Percentiles rank a stretch among this genome's conserved stretches.
Conservation (phyloP, 2,797 vertebrate genomes). For the Enteromius treurensis region DNA sequence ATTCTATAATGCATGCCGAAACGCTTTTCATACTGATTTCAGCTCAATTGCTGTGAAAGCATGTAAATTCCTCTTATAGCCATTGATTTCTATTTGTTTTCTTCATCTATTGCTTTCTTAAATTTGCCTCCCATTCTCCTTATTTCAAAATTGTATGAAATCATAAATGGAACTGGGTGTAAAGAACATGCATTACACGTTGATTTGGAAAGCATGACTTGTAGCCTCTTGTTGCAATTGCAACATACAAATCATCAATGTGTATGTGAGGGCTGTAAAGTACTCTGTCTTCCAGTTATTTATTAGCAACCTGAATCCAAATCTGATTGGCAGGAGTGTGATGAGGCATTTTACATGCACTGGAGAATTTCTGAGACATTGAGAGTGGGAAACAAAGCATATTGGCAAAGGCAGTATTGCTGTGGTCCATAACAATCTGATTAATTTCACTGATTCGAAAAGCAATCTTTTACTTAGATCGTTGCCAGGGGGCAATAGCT, state of each 20-base stretch:
- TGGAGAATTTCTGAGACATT: neutral
- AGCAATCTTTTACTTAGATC: neutral
- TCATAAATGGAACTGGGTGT: neutral
- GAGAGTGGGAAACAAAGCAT: neutral
- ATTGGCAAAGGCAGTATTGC: neutral
- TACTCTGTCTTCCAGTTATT: neutral
- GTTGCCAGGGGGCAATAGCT: neutral
- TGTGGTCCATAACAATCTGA: neutral
- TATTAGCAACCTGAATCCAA: neutral
- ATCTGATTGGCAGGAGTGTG: constrained; percentile 13
- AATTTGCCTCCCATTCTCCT: neutral
- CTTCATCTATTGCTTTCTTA: neutral
- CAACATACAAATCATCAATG: neutral
- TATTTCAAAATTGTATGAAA: neutral
- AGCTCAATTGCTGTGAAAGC: neutral
- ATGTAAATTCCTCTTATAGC: neutral
- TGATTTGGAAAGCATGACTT: neutral
- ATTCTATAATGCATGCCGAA: neutral
- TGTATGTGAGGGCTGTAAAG: neutral
- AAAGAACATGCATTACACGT: neutral
- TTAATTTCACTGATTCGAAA: neutral
- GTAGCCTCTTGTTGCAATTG: neutral
- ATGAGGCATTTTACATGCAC: neutral
- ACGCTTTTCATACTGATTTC: neutral
- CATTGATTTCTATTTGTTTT: neutral